Base-by-base conservation (phyloP, 2,888 invertebrate genomes). In the Polylopha cassiicola region DNA sequence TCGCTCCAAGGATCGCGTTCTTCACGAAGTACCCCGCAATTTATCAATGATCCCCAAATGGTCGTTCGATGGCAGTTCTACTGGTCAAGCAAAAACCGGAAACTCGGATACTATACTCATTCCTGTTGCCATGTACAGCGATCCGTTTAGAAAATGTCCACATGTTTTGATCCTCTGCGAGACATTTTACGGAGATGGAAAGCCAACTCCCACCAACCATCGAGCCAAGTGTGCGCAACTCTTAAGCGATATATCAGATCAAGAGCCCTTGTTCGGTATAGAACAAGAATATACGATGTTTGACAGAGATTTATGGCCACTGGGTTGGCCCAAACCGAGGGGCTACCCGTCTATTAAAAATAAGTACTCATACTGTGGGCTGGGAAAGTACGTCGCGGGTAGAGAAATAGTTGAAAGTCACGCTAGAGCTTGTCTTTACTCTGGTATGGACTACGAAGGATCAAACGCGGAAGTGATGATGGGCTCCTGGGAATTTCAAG, bases 391-490 rank as follows among this genome's bases (percentile, higher is more conserved):
- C 73, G 94, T 97, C 2, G 95, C 93, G 62, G 99, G 97, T 2
- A 89, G 99, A 45, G 97, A 98, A 67, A 91, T 99, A 48, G 95
- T 95, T 8, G 98, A 98, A 76, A 93, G 97, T 18, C 99, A 99
- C 65, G 75, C 86, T 0, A 67, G 84, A 49, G 88, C 97, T 5
- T 97, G 97, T 61, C 79, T 99, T 37, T 98, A 97, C 69, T 93
- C 98, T 36, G 98, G 98, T 22, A 88, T 99, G 58, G 93, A 94
- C 58, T 93, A 97, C 53, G 89, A 92, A 36, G 99, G 99, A 26
- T 93, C 93, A 30, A 99, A 99, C 74, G 98, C 98, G n/a, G 98
- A 99, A 86, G 98, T 97, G 15, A 98, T 98, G 98, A 97, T 97
- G 22, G 93, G 95, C 8, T 97, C 95, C 79, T 94, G 94, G 94